Conservation (phyloP, 2,113 vertebrate species). For the Sterrhoptilus dennistouni region DNA sequence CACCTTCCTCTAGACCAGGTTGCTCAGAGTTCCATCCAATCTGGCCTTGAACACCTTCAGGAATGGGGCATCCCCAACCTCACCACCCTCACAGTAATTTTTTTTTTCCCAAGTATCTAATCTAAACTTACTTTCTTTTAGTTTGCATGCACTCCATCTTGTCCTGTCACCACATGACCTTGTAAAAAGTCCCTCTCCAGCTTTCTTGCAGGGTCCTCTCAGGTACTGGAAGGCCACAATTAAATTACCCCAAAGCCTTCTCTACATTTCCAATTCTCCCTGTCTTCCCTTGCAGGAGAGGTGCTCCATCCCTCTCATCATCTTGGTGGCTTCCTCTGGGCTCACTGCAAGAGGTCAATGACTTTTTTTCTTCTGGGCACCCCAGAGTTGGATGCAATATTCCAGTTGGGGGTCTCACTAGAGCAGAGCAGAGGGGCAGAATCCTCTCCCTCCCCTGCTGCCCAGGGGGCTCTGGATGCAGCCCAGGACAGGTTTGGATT, state of each 20-base stretch:
- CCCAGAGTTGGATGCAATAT: too few species aligned
- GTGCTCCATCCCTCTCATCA: neutral
- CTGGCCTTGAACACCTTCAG: neutral
- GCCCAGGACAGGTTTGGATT: accelerated
- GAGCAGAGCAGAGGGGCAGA: accelerated
- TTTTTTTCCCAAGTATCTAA: neutral
- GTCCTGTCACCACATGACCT: neutral
- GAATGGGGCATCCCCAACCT: neutral
- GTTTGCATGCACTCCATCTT: neutral
- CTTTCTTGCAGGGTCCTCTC: neutral
- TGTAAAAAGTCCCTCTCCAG: neutral
- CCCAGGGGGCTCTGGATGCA: accelerated
- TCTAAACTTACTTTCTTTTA: neutral
- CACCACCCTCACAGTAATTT: neutral
- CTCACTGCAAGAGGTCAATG: accelerated
- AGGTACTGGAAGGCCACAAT: neutral
- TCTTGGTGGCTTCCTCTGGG: neutral
- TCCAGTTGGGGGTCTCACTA: neutral
- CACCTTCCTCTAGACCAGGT: neutral
- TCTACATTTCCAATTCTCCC: neutral
- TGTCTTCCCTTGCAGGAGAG: neutral
- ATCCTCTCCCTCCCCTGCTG: neutral
- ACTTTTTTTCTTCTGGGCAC: neutral
- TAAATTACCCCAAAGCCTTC: neutral
- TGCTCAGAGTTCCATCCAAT: neutral